Percentiles rank a stretch among this genome's conserved stretches.
Evolutionary conservation across 2,113 vertebrate genomes (phyloP).

Genomic region (Glaucomys volans): DNA sequence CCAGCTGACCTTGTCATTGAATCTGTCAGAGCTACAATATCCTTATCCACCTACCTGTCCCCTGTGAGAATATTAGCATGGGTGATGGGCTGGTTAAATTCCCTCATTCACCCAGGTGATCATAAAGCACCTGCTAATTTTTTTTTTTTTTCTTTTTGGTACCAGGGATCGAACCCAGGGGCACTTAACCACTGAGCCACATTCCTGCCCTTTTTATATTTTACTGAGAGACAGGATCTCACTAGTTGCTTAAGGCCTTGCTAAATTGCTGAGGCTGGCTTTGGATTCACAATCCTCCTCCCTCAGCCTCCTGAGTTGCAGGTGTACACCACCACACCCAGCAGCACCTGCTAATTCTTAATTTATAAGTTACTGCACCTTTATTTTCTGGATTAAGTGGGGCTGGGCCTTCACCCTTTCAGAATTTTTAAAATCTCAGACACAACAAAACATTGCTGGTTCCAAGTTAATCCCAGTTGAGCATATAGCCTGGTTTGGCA

Average conservation of each 20-base stretch:
- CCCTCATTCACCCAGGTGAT: background rate
- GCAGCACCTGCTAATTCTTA: constrained; percentile 31
- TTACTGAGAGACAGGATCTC: no score
- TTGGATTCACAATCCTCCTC: no score
- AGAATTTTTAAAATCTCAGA: constrained; percentile 64
- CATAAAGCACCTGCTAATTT: constrained; percentile 16
- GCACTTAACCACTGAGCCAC: no score
- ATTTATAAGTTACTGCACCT: constrained; percentile 60
- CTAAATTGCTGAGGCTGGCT: no score
- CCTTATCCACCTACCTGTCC: background rate
- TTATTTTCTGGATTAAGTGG: constrained; percentile 65
- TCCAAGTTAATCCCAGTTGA: constrained; percentile 70
- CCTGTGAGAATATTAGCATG: no score
- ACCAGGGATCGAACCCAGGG: no score
- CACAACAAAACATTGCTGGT: constrained; percentile 51
- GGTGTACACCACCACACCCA: no score
- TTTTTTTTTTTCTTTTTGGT: background rate
- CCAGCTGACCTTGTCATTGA: constrained; percentile 48
- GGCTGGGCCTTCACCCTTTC: constrained; percentile 43
- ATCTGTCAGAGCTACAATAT: background rate
- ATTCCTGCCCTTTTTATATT: no score
- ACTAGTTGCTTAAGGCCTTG: no score
- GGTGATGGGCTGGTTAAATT: background rate
- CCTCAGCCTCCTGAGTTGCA: no score
- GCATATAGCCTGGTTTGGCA: constrained; percentile 36